A percentile compares a stretch with the other conserved stretches of the same genome.
Conservation (phyloP, 2,113 vertebrate species). For the Phrynosoma platyrhinos region DNA sequence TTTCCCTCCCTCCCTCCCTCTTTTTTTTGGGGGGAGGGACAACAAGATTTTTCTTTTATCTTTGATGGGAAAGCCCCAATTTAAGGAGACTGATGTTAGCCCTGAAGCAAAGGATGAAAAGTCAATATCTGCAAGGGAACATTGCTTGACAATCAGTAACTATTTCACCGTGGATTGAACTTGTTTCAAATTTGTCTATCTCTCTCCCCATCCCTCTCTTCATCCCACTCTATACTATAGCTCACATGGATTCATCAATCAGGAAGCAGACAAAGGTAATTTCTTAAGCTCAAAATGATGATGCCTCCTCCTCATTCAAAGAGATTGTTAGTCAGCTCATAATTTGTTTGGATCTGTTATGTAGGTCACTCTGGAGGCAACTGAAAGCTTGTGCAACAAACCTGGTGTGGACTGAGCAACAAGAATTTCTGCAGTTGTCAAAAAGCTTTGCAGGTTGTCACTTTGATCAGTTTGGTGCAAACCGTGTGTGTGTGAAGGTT, state of each 20-base stretch:
- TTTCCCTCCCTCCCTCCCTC: background rate
- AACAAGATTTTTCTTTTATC: background rate
- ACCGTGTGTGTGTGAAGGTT: background rate
- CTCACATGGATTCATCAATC: constrained; percentile 63
- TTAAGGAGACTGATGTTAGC: background rate
- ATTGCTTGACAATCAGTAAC: background rate
- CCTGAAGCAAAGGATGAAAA: background rate
- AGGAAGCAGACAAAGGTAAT: constrained; percentile 66
- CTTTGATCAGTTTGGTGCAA: accelerated
- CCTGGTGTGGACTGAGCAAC: background rate
- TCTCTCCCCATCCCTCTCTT: constrained; percentile 46
- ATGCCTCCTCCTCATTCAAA: constrained; percentile 62
- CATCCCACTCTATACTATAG: constrained; percentile 52
- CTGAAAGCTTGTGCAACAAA: constrained; percentile 54
- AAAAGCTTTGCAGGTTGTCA: background rate
- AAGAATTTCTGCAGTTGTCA: constrained; percentile 30
- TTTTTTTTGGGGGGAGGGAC: too few species aligned
- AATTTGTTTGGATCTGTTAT: constrained; percentile 75
- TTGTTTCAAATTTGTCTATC: constrained; percentile 43
- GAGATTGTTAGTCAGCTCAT: constrained; percentile 67
- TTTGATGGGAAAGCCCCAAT: constrained; percentile 23
- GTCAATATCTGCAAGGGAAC: background rate
- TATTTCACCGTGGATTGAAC: background rate
- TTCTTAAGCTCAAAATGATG: constrained; percentile 71
- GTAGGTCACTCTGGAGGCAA: constrained; percentile 68